Evolutionary conservation across 2,888 invertebrate species (phyloP), one percentile per base, ranked within the genome.

Genomic region (Drosophila subsilvestris): DNA sequence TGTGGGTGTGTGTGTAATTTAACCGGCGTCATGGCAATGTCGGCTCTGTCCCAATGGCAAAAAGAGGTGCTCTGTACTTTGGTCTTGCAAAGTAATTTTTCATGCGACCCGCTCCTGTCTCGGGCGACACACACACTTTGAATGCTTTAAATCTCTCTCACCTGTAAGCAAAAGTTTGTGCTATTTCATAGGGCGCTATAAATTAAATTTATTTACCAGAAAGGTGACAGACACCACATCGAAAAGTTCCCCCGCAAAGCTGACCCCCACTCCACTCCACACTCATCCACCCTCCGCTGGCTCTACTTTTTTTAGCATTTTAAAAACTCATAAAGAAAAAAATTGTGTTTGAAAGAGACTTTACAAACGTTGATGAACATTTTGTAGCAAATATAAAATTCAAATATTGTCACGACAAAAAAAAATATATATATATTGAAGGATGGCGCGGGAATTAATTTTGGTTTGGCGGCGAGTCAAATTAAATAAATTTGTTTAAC

Each of bases 1-100:
- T 2, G 9, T n/a, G 14, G 2, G 14, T 14, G 37, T n/a, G 70
- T 66, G 66, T 66, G 70, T 84, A 81, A 84, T 89, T 84, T 85
- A 87, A 87, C 73, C 79, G 77, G 86, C 80, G 86, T 69, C 85
- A 89, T 79, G 77, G 77, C 82, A 84, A 88, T 73, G 66, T 50
- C 57, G 54, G 22, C 54, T 65, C n/a, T 22, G 20, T 17, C 27
- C 18, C 55, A 45, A 49, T 32, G 27, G 27, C 27, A 14, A n/a
- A 37, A n/a, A 37, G 37, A 37, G 37, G 37, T 37, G 37, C 45
- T 14, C 53, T 42, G 29, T 27, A 17, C 55, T 25, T 32, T 37
- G 17, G 29, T 67, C 72, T 69, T 43, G 49, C 22, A 59, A 75
- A 75, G 85, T 77, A 81, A 85, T 87, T 89, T 89, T 74, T 89